Conservation (phyloP, 2,113 vertebrate genomes). For the Gallinago jamesoni region DNA sequence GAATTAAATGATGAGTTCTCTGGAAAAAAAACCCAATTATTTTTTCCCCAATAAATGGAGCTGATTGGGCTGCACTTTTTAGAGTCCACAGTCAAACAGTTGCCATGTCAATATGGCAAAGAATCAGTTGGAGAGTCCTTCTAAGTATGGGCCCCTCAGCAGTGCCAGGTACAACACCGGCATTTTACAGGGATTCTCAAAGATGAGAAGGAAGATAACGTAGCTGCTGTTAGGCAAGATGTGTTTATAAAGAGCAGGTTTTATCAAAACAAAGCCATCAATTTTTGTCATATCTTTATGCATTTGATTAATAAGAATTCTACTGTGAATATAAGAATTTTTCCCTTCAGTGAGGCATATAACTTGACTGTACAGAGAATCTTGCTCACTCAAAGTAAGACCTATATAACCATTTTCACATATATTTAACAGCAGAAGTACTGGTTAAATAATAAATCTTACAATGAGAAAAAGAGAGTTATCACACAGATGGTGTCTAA, state of each 20-base stretch:
- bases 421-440: not conserved
- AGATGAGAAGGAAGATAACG: not conserved
- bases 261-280: not conserved
- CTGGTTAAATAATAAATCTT: not conserved
- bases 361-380: not conserved
- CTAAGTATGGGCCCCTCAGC: not conserved
- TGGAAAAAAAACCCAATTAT: not conserved
- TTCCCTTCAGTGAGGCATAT: not conserved
- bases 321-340: not conserved
- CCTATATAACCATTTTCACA: not conserved
- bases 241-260: not conserved
- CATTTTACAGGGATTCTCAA: not conserved
- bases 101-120: not conserved
- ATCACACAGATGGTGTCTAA: not conserved
- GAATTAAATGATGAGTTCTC: not conserved
- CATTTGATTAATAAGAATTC: not conserved
- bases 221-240: not conserved
- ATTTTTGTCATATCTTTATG: not conserved
- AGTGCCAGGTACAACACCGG: not conserved
- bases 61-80: not conserved
- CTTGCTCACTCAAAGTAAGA: not conserved
- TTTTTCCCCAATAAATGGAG: not conserved
- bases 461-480: not conserved
- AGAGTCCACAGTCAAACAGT: not conserved
- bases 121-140: not conserved